phyloP scores from a whole-genome alignment of 2,113 vertebrate species.

The Nothobranchius furzeri region DNA sequence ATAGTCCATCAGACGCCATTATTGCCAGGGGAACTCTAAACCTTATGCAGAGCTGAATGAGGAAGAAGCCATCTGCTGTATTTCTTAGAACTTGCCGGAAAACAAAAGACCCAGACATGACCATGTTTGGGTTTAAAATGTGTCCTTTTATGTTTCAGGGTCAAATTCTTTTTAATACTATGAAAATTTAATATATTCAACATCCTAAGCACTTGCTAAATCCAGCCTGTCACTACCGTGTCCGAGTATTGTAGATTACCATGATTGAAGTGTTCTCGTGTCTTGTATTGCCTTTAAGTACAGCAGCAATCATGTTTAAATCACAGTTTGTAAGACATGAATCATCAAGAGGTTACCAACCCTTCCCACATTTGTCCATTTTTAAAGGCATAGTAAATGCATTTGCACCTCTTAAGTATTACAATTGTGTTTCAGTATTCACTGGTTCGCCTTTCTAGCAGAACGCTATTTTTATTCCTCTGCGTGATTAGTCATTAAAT shows the following conservation, averaged over 20 bases:
- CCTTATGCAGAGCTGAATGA: constrained; percentile 51
- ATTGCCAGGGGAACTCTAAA: constrained; percentile 68
- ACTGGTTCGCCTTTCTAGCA: constrained; percentile 44
- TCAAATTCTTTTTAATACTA: background rate
- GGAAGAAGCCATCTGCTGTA: constrained; percentile 27
- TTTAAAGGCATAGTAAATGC: constrained; percentile 53
- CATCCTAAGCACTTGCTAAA: constrained; percentile 36
- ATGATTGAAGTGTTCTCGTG: constrained; percentile 72
- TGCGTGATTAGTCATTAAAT: constrained; percentile 71
- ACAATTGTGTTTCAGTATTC: constrained; percentile 54
- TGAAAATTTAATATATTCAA: constrained; percentile 19
- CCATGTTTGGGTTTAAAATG: constrained; percentile 1
- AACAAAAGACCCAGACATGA: constrained; percentile 16
- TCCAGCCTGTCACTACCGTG: constrained; percentile 26
- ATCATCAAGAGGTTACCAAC: constrained; percentile 48
- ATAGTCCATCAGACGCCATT: constrained; percentile 73
- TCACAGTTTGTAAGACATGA: constrained; percentile 48
- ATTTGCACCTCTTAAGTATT: constrained; percentile 45
- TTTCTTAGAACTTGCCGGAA: constrained; percentile 9
- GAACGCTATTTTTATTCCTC: constrained; percentile 67
- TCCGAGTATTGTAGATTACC: constrained; percentile 33
- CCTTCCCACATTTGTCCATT: constrained; percentile 41
- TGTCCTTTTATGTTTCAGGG: constrained; percentile 16
- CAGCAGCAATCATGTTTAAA: constrained; percentile 64
- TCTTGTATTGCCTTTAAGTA: constrained; percentile 47